Evolutionary conservation across 92 coral and sea anemone genomes (phyloP).

Genomic region (Zoanthus sansibaricus): DNA sequence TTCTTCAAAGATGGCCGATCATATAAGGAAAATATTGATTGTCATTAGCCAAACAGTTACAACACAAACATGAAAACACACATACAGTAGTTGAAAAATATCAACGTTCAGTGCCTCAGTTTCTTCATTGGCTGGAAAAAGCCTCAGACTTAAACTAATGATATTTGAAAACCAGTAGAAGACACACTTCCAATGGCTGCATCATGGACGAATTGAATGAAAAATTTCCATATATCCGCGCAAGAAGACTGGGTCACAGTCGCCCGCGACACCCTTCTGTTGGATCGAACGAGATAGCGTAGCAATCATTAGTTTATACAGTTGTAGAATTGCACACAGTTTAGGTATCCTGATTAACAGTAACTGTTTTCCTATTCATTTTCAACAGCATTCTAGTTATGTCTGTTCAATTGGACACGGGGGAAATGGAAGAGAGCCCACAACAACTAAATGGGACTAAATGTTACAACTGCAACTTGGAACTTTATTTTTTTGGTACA

Average conservation of each 20-base stretch:
- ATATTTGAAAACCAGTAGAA: background rate
- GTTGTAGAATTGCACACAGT: too few relatives aligned
- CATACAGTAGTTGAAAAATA: background rate
- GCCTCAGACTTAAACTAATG: constrained; percentile 96
- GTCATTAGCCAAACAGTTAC: constrained; percentile 32
- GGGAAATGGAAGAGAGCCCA: too few relatives aligned
- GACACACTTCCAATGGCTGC: constrained; percentile 10
- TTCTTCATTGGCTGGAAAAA: constrained; percentile 76
- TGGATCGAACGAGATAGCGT: too few relatives aligned
- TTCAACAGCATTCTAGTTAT: too few relatives aligned
- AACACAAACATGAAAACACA: constrained; percentile 14
- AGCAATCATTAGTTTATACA: too few relatives aligned
- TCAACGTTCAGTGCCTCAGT: constrained; percentile 55
- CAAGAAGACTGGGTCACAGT: background rate
- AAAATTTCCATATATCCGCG: background rate
- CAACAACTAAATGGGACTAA: too few relatives aligned
- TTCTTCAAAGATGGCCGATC: constrained; percentile 17
- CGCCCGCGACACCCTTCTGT: too few relatives aligned
- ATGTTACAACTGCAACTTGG: too few relatives aligned
- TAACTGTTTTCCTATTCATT: too few relatives aligned
- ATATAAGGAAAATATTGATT: constrained; percentile 40
- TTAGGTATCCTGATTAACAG: too few relatives aligned
- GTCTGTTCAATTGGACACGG: too few relatives aligned
- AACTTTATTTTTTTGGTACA: too few relatives aligned
- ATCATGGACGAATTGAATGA: background rate